Percentiles rank a stretch among this genome's conserved stretches.
Conservation (phyloP, 2,113 vertebrate genomes). For the Hippoglossus stenolepis region DNA sequence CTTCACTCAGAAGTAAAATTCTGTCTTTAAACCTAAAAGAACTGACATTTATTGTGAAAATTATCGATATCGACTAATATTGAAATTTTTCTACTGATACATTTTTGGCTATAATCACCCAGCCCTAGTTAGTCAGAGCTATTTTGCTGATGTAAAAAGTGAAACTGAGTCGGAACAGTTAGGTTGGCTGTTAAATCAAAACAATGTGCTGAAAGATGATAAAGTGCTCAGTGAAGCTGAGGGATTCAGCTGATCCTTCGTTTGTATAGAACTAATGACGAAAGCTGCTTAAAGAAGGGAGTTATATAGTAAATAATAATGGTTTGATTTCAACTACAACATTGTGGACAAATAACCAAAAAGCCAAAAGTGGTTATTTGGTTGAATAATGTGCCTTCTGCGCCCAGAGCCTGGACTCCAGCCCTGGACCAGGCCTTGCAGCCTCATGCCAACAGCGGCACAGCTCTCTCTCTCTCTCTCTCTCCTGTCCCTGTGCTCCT, state of each 20-base stretch:
- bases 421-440: conserved; percentile 16
- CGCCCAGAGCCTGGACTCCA: not conserved
- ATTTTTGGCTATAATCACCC: no score
- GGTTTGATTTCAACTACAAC: not conserved
- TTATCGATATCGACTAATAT: no score
- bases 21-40: no score
- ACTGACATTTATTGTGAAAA: no score
- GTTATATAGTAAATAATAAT: not conserved
- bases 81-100: no score
- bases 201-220: not conserved
- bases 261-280: not conserved
- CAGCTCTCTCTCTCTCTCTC: not conserved
- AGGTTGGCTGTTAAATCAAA: no score
- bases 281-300: not conserved
- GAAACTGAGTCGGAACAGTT: no score
- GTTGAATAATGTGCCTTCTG: not conserved
- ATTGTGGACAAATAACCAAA: not conserved
- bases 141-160: not conserved
- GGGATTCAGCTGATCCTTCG: not conserved
- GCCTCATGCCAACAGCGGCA: conserved; percentile 38
- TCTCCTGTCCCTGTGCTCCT: conserved; percentile 29
- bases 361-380: conserved; percentile 1
- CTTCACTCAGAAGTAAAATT: no score
- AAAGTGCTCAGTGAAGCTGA: not conserved
- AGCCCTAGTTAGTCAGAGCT: not conserved